Percentiles rank a stretch among this genome's conserved stretches.
phyloP scores from a whole-genome alignment of 2,888 invertebrate genomes.

The Prosapia bicincta region DNA sequence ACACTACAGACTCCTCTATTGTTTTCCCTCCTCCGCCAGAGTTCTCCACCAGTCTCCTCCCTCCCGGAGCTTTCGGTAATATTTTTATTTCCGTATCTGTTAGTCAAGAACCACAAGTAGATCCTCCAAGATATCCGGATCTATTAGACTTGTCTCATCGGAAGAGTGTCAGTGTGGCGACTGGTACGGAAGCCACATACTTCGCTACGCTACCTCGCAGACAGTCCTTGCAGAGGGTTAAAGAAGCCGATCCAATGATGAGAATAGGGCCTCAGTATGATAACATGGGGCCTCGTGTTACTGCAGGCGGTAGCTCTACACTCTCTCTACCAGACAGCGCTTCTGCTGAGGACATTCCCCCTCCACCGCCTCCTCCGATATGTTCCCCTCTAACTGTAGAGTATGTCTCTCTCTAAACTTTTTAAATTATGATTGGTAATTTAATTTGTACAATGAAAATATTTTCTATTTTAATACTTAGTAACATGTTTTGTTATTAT shows the following conservation, averaged over 20 bases:
- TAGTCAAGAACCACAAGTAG: constrained; percentile 60
- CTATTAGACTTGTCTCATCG: constrained; percentile 63
- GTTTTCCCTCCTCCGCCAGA: constrained; percentile 58
- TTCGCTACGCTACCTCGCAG: constrained; percentile 52
- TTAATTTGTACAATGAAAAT: not conserved
- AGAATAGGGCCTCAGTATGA: constrained; percentile 65
- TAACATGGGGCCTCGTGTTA: constrained; percentile 86
- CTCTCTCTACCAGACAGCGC: constrained; percentile 70
- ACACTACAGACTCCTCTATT: constrained; percentile 41
- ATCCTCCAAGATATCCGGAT: constrained; percentile 72
- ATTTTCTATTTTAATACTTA: not conserved
- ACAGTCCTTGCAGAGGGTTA: constrained; percentile 38
- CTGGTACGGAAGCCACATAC: constrained; percentile 39
- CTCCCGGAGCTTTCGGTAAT: constrained; percentile 62
- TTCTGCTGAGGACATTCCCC: constrained; percentile 44
- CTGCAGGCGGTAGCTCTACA: constrained; percentile 84
- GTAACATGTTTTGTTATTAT: not conserved
- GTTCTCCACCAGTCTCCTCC: constrained; percentile 49
- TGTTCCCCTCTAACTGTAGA: constrained; percentile 54
- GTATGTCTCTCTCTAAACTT: constrained; percentile 42
- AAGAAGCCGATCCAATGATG: constrained; percentile 35
- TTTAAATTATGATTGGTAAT: not conserved
- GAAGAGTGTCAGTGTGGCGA: constrained; percentile 48
- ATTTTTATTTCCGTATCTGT: constrained; percentile 82
- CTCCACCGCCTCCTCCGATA: constrained; percentile 57